Evolutionary conservation across 2,888 invertebrate genomes (phyloP).

Genomic region (Stenurella melanura): DNA sequence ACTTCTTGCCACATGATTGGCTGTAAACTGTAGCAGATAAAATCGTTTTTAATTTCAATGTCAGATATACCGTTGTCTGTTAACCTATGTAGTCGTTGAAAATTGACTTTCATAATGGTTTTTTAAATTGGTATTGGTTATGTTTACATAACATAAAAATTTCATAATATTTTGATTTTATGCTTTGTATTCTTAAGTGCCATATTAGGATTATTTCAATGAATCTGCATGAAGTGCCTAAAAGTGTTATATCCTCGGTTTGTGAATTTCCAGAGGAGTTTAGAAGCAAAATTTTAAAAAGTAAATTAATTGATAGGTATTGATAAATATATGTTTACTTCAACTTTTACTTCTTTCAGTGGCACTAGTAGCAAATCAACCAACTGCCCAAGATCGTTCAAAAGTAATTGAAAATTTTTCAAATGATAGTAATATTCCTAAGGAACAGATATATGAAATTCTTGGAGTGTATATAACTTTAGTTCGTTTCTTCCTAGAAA

Average conservation of each 20-base stretch:
- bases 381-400: slow-evolving; percentile 56
- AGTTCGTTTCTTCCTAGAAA: slow-evolving; percentile 58
- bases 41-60: too few species aligned
- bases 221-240: slow-evolving; percentile 57
- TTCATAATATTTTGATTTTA: background rate
- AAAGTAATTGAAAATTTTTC: slow-evolving; percentile 61
- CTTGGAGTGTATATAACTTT: slow-evolving; percentile 61
- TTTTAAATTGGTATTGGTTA: slow-evolving; percentile 21
- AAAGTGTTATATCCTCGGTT: slow-evolving; percentile 50
- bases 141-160: background rate
- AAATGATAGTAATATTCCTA: slow-evolving; percentile 56
- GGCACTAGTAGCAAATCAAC: slow-evolving; percentile 59
- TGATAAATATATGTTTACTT: slow-evolving; percentile 8
- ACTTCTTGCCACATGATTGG: too few species aligned
- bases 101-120: background rate
- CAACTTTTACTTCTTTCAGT: slow-evolving; percentile 57
- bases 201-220: slow-evolving; percentile 41
- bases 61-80: background rate
- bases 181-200: background rate
- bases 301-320: slow-evolving; percentile 49
- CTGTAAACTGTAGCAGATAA: too few species aligned
- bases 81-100: background rate
- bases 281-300: slow-evolving; percentile 60
- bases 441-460: slow-evolving; percentile 59
- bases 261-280: slow-evolving; percentile 56